Evolutionary conservation across 2,888 invertebrate genomes (phyloP).

Genomic region (Leucania comma): DNA sequence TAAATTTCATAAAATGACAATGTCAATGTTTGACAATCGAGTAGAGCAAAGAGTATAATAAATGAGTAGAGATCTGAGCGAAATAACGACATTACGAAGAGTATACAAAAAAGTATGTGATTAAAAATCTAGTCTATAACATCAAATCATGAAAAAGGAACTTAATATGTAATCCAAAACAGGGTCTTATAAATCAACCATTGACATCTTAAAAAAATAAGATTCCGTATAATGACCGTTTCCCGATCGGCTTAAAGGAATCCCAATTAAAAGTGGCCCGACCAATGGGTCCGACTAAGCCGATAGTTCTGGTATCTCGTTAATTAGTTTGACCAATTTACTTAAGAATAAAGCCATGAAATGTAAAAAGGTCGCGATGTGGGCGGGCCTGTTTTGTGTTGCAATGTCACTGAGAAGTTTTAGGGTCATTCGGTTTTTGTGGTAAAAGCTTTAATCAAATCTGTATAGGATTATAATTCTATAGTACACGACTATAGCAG

Average conservation of each 20-base stretch:
- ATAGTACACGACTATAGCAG: too few relatives aligned
- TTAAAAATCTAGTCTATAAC: too few relatives aligned
- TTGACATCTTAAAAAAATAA: conserved; percentile 18
- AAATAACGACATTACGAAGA: too few relatives aligned
- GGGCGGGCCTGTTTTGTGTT: conserved; percentile 47
- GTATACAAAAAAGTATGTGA: background rate
- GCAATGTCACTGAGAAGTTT: conserved; percentile 41
- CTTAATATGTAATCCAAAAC: background rate
- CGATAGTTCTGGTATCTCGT: conserved; percentile 45
- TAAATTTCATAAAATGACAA: background rate
- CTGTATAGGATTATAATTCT: background rate
- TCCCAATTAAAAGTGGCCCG: conserved; percentile 55
- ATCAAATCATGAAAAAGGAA: background rate
- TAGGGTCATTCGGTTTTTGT: conserved; percentile 19
- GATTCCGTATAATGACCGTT: conserved; percentile 23
- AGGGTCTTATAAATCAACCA: conserved; percentile 18
- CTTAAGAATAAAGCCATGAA: conserved; percentile 48
- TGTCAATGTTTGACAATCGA: background rate
- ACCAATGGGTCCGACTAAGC: conserved; percentile 31
- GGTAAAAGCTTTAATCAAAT: background rate
- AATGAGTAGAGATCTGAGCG: background rate
- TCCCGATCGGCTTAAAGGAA: conserved; percentile 48
- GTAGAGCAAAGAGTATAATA: too few relatives aligned
- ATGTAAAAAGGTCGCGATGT: conserved; percentile 45
- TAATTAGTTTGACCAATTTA: conserved; percentile 59